Conservation (phyloP, 2,888 invertebrate species). For the Drosophila anceps region DNA sequence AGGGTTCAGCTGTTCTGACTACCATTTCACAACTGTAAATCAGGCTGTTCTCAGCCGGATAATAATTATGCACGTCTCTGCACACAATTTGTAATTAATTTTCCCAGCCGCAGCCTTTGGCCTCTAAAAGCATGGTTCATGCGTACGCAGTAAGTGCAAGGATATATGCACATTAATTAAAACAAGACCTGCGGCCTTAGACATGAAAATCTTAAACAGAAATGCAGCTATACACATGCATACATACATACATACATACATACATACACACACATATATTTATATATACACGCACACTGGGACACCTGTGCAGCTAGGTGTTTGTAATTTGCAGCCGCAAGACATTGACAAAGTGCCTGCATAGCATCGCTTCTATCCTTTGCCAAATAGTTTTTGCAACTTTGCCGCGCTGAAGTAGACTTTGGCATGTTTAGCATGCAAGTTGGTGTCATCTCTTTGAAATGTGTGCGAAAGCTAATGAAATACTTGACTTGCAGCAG, state of each 20-base stretch:
- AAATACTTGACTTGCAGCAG: background rate
- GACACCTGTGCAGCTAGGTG: constrained; percentile 10
- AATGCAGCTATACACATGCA: constrained; percentile 24
- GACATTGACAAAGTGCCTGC: constrained; percentile 69
- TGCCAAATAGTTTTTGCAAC: constrained; percentile 37
- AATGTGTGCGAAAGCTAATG: background rate
- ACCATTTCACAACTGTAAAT: background rate
- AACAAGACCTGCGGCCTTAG: constrained; percentile 63
- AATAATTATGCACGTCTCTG: background rate
- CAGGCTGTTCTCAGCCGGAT: background rate
- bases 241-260: constrained; percentile 1
- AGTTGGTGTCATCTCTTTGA: constrained; percentile 38
- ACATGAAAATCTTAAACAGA: constrained; percentile 34
- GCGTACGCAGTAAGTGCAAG: constrained; percentile 5
- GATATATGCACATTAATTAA: constrained; percentile 63
- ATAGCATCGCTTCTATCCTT: constrained; percentile 32
- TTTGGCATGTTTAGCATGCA: constrained; percentile 57
- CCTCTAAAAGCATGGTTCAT: constrained; percentile 18
- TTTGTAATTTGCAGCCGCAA: constrained; percentile 63
- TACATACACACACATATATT: background rate
- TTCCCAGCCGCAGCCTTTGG: background rate
- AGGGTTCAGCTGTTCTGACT: too few species aligned
- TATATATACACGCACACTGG: background rate
- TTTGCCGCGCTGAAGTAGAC: constrained; percentile 48
- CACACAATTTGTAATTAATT: background rate